phyloP scores from a whole-genome alignment of 2,113 vertebrate genomes.

The Lasiurus borealis region DNA sequence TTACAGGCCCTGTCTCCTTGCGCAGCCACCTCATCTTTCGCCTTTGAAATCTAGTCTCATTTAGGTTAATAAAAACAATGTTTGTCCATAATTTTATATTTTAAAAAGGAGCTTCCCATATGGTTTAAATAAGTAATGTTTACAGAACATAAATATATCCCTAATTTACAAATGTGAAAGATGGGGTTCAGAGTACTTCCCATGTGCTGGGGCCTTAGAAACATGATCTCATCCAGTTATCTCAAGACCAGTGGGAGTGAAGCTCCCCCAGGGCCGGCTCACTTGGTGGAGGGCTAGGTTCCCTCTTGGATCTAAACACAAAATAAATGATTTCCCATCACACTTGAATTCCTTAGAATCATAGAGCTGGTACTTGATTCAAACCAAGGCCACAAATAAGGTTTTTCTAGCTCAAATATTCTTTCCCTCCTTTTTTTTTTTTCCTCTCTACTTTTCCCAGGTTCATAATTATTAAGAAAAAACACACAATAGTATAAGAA shows the following conservation, averaged over 20 bases:
- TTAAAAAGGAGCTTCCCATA: neutral
- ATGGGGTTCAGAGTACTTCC: neutral
- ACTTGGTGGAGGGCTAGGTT: neutral
- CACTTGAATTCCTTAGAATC: neutral
- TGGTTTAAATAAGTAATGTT: conserved; percentile 20
- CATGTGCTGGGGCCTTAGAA: neutral
- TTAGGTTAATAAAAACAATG: conserved; percentile 12
- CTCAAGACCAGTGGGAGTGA: neutral
- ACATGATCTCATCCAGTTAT: neutral
- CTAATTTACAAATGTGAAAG: neutral
- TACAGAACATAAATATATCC: neutral
- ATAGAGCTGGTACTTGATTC: neutral
- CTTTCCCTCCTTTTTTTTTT: neutral
- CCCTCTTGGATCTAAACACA: neutral
- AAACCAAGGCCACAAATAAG: neutral
- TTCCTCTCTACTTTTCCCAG: neutral
- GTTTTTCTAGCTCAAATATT: neutral
- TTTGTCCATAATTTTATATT: neutral
- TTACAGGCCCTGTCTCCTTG: neutral
- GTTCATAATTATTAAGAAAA: conserved; percentile 45
- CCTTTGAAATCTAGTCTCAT: conserved; percentile 36
- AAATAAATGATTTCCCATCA: neutral
- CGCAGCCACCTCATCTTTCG: neutral
- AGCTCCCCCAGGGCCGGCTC: neutral
- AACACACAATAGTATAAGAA: neutral